Evolutionary conservation across 2,888 invertebrate genomes (phyloP), one percentile per base, ranked within the genome.

Genomic region (Melinaea menophilus): DNA sequence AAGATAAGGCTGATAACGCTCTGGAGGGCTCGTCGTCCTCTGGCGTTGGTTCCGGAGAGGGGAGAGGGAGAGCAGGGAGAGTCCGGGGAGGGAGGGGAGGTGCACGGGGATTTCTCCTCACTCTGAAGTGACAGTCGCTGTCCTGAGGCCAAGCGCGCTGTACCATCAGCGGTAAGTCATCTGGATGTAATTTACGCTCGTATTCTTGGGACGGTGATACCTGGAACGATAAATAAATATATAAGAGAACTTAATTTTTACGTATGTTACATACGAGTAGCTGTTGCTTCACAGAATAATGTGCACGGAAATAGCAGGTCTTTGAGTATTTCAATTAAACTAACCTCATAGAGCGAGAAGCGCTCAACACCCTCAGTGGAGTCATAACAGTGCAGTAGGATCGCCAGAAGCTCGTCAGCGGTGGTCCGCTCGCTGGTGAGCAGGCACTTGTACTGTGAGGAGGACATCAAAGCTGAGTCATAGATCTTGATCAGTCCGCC

Each of bases 401-500:
- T 93, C 67, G 95, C 94, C 67, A 98, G 93, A 67, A 98, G 91
- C 86, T 98, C 97, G 80, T 97, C 96, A 0, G 95, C 95, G 33
- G 96, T 96, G 57, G 98, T 98, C 77, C 95, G 93, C 75, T 97
- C 97, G 71, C 97, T 97, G 75, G 97, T 95, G 71, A 98, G 92
- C 73, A 98, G 90, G 72, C 96, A 96, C 90, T 98, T 98, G 92
- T 98, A 98, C 90, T 97, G 96, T 0, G 97, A 97, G 80, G 96
- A 96, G 61, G 96, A 95, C 93, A 97, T 97, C 70, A 98, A 91
- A 46, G 96, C 96, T 22, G 96, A 95, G 85, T 98, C 98, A 91
- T 97, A 96, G 63, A 98, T 95, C 86, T 97, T 95, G 71, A 98
- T 96, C 67, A 98, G 92, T n/a, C 97, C 97, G 45, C 98, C 97